These are phyloP conservation scores for Chrysomallon squamiferum DNA, from an alignment of 1,140 invertebrate species.

Conservation along the genomic window DNA sequence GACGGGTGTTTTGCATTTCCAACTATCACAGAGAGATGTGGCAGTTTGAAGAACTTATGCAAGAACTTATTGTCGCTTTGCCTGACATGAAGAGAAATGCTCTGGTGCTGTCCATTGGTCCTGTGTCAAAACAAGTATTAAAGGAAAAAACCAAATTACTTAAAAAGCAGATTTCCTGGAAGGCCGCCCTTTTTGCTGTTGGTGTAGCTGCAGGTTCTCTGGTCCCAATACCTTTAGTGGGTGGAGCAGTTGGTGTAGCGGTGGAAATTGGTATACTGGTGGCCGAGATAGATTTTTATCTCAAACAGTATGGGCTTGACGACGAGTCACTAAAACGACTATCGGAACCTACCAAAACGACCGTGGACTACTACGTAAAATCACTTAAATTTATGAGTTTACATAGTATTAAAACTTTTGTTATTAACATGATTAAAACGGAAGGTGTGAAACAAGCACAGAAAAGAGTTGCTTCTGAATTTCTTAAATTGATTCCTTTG, in stretches of 20 bases:
- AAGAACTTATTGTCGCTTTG: constrained; percentile 5
- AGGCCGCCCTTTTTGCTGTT: background rate
- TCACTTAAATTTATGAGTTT: background rate
- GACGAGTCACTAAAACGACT: constrained; percentile 6
- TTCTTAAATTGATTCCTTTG: background rate
- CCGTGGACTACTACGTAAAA: background rate
- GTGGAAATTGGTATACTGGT: constrained; percentile 2
- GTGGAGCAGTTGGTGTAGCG: background rate
- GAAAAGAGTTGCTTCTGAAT: background rate
- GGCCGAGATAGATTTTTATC: constrained; percentile 5
- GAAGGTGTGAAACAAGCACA: background rate
- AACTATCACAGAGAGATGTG: constrained; percentile 13
- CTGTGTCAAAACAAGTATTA: constrained; percentile 13
- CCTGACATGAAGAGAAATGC: constrained; percentile 8
- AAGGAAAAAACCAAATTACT: constrained; percentile 10
- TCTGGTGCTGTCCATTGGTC: constrained; percentile 4
- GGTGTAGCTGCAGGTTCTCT: constrained; percentile 1
- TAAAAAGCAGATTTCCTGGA: background rate
- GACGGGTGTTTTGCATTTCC: constrained; percentile 13
- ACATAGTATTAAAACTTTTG: background rate
- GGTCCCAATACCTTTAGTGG: constrained; percentile 1
- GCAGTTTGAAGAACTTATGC: constrained; percentile 10
- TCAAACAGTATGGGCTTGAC: constrained; percentile 17
- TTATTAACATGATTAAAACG: background rate
- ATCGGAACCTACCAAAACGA: background rate